A percentile compares a stretch with the other conserved stretches of the same genome.
Evolutionary conservation across 2,113 vertebrate species (phyloP).

Genomic region (Pachycephala philippinensis): DNA sequence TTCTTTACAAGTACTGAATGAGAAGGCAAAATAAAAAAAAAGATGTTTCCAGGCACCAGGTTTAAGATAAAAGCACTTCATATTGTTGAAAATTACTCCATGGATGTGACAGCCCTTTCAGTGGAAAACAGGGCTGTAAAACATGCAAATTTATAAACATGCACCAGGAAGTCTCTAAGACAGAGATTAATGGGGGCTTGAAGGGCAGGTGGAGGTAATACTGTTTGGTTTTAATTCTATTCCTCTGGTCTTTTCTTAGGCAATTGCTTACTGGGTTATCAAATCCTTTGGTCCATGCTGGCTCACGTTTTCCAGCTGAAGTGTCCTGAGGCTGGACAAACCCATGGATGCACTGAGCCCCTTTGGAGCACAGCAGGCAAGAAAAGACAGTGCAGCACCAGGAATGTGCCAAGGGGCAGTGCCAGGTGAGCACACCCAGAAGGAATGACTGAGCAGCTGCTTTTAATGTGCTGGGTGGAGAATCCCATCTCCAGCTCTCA

Average conservation of each 20-base stretch:
- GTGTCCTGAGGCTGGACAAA: background rate
- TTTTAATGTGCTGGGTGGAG: background rate
- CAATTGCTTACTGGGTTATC: background rate
- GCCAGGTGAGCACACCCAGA: background rate
- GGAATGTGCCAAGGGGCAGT: fast-evolving
- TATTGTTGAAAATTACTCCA: background rate
- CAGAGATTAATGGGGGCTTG: background rate
- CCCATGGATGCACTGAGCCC: background rate
- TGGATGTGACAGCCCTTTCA: background rate
- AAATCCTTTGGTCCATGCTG: background rate
- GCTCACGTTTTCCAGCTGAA: background rate
- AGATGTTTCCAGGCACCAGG: background rate
- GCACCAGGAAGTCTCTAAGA: background rate
- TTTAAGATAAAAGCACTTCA: background rate
- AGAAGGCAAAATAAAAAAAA: background rate
- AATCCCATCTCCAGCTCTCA: background rate
- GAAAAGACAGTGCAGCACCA: background rate
- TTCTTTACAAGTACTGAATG: background rate
- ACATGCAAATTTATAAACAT: background rate
- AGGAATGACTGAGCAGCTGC: background rate
- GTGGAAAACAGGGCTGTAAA: background rate
- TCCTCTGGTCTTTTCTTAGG: background rate
- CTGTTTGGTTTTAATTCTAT: background rate
- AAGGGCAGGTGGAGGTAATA: background rate
- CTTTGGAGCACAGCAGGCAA: background rate